Evolutionary conservation across 1,140 invertebrate genomes (phyloP), one percentile per base, ranked within the genome.

Genomic region (Bombus sylvicola): DNA sequence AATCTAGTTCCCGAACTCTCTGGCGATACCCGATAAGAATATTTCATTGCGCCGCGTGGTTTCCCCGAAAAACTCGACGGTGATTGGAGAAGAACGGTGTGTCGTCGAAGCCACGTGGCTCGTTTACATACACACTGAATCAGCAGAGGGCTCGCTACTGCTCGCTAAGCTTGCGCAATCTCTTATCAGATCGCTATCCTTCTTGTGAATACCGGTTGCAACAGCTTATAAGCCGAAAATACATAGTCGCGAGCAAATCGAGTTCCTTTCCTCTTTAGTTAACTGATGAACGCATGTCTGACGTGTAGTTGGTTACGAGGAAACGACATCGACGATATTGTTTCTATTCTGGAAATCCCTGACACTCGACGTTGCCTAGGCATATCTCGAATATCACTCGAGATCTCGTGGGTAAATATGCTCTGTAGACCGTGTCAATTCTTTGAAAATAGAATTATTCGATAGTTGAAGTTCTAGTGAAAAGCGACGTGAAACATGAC

Each of bases 181-280:
- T 68, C 81, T 91, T 90, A 91, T 91, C 90, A 59, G 77, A 59
- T 8, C 74, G 89, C 68, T 80, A 87, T 86, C 81, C 81, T 68
- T 84, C 53, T 59, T 68, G 85, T 86, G 87, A 91, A 91, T 88
- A 92, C 86, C 82, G 87, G 83, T 90, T 87, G 89, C 89, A 87
- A 91, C 91, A 90, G 78, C 85, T 91, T 84, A 76, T 90, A 87
- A 92, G 92, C 91, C 90, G 57, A 83, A 86, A 73, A 68, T 72
- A 92, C 81, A 91, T 83, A 89, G 72, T 77, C 77, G 66, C 66
- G 57, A 59, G 69, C 41, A 15, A 34, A 66, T 34, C 57, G 37
- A 59, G 62, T 31, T 83, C 34, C 72, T 37, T 81, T 62, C 10
- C 64, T 59, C n/a, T n/a, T 25, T 37, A 77, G 34, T 43, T 28